A percentile compares a stretch with the other conserved stretches of the same genome.
These are phyloP conservation scores for Cecropterus lyciades DNA, from an alignment of 1,140 invertebrate species.

Conservation along the genomic window DNA sequence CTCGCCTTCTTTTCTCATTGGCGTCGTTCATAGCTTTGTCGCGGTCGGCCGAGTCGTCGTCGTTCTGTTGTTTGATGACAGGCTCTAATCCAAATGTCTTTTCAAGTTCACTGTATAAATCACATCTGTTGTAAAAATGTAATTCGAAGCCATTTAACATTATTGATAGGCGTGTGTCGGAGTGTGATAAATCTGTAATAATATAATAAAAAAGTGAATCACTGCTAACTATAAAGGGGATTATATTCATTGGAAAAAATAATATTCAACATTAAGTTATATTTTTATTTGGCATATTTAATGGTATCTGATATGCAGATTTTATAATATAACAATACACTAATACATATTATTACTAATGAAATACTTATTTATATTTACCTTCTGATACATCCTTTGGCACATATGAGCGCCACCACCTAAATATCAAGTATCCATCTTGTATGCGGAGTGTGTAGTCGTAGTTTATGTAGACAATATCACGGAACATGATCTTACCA, in stretches of 20 bases:
- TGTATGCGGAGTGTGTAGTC: slow-evolving; percentile 97
- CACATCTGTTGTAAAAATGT: slow-evolving; percentile 97
- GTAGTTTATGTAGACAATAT: slow-evolving; percentile 97
- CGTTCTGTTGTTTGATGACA: slow-evolving; percentile 88
- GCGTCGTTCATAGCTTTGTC: slow-evolving; percentile 86
- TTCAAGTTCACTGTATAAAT: slow-evolving; percentile 95
- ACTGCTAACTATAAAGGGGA: too few species aligned
- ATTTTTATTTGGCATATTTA: too few species aligned
- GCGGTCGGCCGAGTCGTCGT: slow-evolving; percentile 76
- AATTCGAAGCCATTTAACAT: slow-evolving; percentile 98
- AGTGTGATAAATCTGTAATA: slow-evolving; percentile 95
- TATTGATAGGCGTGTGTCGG: slow-evolving; percentile 96
- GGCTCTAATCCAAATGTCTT: slow-evolving; percentile 94
- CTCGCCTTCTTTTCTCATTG: slow-evolving; percentile 84
- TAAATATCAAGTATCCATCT: slow-evolving; percentile 98
- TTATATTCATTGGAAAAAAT: too few species aligned
- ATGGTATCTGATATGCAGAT: too few species aligned
- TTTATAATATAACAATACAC: too few species aligned
- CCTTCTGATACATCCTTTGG: slow-evolving; percentile 97
- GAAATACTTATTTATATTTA: too few species aligned
- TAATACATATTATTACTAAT: too few species aligned
- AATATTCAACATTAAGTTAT: too few species aligned
- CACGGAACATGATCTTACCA: slow-evolving; percentile 99
- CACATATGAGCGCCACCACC: slow-evolving; percentile 98
- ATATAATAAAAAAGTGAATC: slow-evolving; percentile 3